A percentile compares a stretch with the other conserved stretches of the same genome.
Evolutionary conservation across 2,888 invertebrate species (phyloP).

Genomic region (Andrena hattorfiana): DNA sequence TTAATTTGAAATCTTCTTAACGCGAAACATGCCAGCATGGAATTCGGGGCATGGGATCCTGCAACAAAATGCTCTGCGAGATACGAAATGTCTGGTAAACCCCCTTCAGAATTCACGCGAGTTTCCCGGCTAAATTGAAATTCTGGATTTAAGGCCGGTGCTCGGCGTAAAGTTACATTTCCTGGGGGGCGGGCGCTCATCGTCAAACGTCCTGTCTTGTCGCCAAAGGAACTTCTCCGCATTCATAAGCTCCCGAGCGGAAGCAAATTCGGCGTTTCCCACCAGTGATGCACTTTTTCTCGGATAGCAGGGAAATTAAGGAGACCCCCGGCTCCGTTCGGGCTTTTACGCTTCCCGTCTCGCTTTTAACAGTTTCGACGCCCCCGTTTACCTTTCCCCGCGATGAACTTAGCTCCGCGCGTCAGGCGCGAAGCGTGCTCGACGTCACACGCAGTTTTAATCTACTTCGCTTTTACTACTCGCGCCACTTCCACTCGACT

Average conservation of each 20-base stretch:
- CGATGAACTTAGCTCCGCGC: not conserved
- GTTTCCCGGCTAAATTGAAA: constrained; percentile 52
- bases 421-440: not conserved
- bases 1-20: not conserved
- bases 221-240: not conserved
- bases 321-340: not conserved
- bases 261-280: constrained; percentile 19
- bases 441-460: not conserved
- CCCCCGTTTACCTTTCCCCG: not conserved
- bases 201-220: constrained; percentile 22
- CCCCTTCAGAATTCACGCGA: constrained; percentile 38
- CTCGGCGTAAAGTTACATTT: constrained; percentile 34
- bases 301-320: not conserved
- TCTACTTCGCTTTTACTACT: not conserved
- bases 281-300: not conserved
- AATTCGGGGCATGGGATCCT: constrained; percentile 8
- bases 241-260: constrained; percentile 23
- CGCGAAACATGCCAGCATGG: not conserved
- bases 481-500: not conserved
- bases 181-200: constrained; percentile 8
- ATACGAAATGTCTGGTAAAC: constrained; percentile 23
- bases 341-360: not conserved
- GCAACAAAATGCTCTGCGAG: constrained; percentile 14
- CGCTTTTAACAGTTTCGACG: not conserved
- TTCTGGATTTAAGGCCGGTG: constrained; percentile 48